Base-by-base conservation (phyloP, 2,113 vertebrate species). In the Pluvianellus socialis region DNA sequence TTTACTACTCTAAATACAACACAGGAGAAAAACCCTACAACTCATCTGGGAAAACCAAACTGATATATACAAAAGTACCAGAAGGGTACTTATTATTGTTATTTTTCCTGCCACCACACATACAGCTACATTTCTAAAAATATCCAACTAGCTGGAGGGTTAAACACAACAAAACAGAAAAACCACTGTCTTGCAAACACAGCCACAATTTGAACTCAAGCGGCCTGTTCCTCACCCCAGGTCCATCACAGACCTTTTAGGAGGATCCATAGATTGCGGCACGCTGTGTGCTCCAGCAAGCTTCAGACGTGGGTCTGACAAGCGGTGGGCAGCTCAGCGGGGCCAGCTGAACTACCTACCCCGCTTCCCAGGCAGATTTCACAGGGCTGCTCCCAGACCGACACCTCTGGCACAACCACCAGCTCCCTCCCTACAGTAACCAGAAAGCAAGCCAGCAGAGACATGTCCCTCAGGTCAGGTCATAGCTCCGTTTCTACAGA, bases 1-100 rank as follows among this genome's bases (percentile, higher is more conserved):
- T 82, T 95, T 79, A 80, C 40, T 91, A 80, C 66, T 79, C 59
- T 66, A 94, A 93, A 95, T 79, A 79, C 62, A 91, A 91, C 19
- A 5, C 72, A 75, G 82, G 35, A 96, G 79, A 59, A 96, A 93
- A 84, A 28, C n/a, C 30, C 61, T 61, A 42, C 55, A 45, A 27
- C 52, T 68, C 74, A 81, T 45, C 77, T 88, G 81, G 65, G 35
- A 75, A 94, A 94, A 74, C 19, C n/a, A 74, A 82, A 62, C 26
- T 75, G 42, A 77, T 15, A 58, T 4, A 83, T 24, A 61, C 52
- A 88, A 55, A 94, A 71, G 30, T n/a, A 89, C 33, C 33, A 89
- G 73, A 22, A 74, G n/a, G 80, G 50, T 38, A 38, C 38, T 66
- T 32, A 74, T 23, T 52, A 26, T 91, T 74, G 42, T 73, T 79